phyloP scores from a whole-genome alignment of 2,113 vertebrate genomes.

The Sclerurus mexicanus region DNA sequence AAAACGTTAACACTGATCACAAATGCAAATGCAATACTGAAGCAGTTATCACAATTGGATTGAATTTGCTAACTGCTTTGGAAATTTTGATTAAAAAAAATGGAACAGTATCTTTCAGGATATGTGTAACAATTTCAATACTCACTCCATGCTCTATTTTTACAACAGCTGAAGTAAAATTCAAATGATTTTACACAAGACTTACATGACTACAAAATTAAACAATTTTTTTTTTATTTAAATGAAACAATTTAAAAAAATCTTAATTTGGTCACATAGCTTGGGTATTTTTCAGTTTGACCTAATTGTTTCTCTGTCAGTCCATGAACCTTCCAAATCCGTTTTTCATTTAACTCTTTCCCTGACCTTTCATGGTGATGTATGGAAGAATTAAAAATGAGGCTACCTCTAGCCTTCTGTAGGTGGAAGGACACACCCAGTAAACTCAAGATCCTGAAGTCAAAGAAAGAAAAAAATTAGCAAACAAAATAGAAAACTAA shows the following conservation, averaged over 20 bases:
- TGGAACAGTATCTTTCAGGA: background rate
- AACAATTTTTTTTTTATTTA: background rate
- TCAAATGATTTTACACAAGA: background rate
- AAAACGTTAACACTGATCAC: background rate
- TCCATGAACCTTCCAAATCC: background rate
- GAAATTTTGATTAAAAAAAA: background rate
- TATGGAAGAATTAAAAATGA: background rate
- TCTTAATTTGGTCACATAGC: background rate
- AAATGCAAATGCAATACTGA: background rate
- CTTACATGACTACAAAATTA: background rate
- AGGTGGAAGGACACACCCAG: background rate
- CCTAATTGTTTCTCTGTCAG: background rate
- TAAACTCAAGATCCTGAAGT: background rate
- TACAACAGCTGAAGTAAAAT: background rate
- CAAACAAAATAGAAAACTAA: background rate
- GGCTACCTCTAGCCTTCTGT: background rate
- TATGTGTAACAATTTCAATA: background rate
- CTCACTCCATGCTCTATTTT: background rate
- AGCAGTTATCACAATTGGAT: background rate
- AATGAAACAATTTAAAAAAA: background rate
- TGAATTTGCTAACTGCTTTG: background rate
- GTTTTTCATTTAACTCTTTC: background rate
- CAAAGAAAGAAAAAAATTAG: background rate
- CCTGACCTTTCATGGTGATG: background rate
- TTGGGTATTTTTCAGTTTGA: background rate